Conservation (phyloP, 2,797 vertebrate species). For the Protosalanx chinensis region DNA sequence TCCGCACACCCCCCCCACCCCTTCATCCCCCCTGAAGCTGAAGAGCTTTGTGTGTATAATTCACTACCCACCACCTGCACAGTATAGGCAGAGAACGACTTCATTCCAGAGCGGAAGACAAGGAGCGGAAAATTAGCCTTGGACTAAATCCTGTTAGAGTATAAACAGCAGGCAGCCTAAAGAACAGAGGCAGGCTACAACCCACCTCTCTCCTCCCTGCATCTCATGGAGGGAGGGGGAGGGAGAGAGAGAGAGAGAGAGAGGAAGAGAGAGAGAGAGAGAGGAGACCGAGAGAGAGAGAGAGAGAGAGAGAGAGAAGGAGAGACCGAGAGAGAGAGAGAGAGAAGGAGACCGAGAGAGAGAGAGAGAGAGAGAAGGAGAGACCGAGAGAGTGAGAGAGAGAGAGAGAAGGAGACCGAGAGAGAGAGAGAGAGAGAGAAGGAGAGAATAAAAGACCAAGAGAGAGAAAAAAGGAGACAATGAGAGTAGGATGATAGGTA, state of each 20-base stretch:
- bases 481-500: conserved; percentile 18
- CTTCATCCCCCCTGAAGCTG: conserved; percentile 26
- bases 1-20: too few species aligned
- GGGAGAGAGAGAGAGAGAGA: conserved; percentile 1
- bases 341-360: background rate
- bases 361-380: conserved; percentile 7
- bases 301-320: conserved; percentile 25
- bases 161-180: conserved; percentile 62
- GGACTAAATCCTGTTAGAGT: conserved; percentile 65
- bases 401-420: conserved; percentile 30
- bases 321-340: background rate
- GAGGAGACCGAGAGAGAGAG: conserved; percentile 23
- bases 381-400: too few species aligned
- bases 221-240: background rate
- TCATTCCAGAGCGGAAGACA: conserved; percentile 57
- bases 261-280: too few species aligned
- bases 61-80: conserved; percentile 70
- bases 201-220: background rate
- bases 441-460: conserved; percentile 32
- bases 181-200: conserved; percentile 43
- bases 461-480: conserved; percentile 25
- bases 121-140: conserved; percentile 57
- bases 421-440: conserved; percentile 26
- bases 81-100: conserved; percentile 53
- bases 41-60: conserved; percentile 65